These are phyloP conservation scores for Cataglyphis livida DNA, from an alignment of 2,888 invertebrate species.

Conservation along the genomic window DNA sequence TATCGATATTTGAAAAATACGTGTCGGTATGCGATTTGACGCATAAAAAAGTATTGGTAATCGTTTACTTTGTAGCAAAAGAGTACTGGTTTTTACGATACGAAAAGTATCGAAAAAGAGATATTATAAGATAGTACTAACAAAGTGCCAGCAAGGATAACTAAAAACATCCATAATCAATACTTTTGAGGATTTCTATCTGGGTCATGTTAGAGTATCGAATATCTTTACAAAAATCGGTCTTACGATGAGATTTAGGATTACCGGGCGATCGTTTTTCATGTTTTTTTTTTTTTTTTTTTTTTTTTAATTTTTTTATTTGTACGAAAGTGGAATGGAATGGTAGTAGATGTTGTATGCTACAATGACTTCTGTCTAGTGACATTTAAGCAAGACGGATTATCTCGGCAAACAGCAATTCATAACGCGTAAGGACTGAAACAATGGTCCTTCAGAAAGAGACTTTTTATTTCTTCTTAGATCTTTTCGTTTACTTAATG, in stretches of 20 bases:
- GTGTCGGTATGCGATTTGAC: neutral
- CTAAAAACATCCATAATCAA: conserved; percentile 21
- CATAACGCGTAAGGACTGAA: conserved; percentile 49
- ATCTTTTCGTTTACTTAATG: conserved; percentile 36
- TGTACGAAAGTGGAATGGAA: neutral
- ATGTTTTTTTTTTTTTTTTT: conserved; percentile 13
- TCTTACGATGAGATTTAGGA: conserved; percentile 8
- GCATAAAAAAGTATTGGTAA: neutral
- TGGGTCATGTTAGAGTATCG: conserved; percentile 27
- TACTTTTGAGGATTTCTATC: conserved; percentile 38
- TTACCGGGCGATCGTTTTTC: conserved; percentile 37
- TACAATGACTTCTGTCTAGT: neutral
- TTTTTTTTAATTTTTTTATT: conserved; percentile 13
- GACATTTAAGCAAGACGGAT: conserved; percentile 18
- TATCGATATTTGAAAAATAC: conserved; percentile 16
- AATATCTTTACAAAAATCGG: conserved; percentile 12
- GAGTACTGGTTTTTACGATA: neutral
- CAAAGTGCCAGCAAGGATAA: neutral
- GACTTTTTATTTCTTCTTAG: conserved; percentile 12
- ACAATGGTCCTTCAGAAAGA: neutral
- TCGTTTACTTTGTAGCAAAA: neutral
- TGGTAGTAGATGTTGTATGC: neutral
- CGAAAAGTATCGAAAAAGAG: neutral
- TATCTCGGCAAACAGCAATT: conserved; percentile 49
- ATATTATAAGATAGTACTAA: conserved; percentile 8